A percentile compares a stretch with the other conserved stretches of the same genome.
phyloP scores from a whole-genome alignment of 2,888 invertebrate species.

The Leptopilina myrica region DNA sequence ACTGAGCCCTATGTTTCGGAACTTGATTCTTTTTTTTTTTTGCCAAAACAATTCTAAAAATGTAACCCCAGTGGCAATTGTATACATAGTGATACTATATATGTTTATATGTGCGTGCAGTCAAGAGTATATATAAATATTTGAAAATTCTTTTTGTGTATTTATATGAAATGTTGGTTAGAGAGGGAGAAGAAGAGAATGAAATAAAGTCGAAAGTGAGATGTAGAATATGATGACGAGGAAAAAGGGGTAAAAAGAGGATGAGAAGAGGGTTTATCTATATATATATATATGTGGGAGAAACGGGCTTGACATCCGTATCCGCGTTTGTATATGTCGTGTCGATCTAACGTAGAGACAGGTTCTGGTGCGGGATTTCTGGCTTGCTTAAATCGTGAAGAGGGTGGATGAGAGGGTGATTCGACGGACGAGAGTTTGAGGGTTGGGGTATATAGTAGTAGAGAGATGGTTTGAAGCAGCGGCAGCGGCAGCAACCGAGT shows the following conservation, averaged over 20 bases:
- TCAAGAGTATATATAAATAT: too few relatives aligned
- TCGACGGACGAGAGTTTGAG: constrained; percentile 27
- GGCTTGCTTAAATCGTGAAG: constrained; percentile 54
- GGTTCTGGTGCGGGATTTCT: constrained; percentile 47
- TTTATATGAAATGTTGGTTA: not conserved
- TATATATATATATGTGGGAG: constrained; percentile 40
- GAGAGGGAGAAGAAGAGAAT: constrained; percentile 28
- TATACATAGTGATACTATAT: too few relatives aligned
- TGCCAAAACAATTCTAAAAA: too few relatives aligned
- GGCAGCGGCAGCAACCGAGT: constrained; percentile 43
- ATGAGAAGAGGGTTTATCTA: not conserved
- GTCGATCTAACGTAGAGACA: constrained; percentile 54
- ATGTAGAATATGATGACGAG: constrained; percentile 48
- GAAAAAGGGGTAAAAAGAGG: constrained; percentile 43
- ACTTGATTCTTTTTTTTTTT: too few relatives aligned
- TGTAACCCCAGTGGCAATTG: too few relatives aligned
- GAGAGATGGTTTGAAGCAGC: constrained; percentile 39
- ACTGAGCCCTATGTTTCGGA: too few relatives aligned
- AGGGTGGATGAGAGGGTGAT: constrained; percentile 46
- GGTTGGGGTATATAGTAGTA: not conserved
- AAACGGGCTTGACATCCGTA: constrained; percentile 56
- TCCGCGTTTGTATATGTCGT: constrained; percentile 57
- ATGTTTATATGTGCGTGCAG: too few relatives aligned
- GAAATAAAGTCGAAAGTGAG: constrained; percentile 37
- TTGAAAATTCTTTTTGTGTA: too few relatives aligned